phyloP scores from a whole-genome alignment of 1,140 invertebrate species.

The Aricia agestis region DNA sequence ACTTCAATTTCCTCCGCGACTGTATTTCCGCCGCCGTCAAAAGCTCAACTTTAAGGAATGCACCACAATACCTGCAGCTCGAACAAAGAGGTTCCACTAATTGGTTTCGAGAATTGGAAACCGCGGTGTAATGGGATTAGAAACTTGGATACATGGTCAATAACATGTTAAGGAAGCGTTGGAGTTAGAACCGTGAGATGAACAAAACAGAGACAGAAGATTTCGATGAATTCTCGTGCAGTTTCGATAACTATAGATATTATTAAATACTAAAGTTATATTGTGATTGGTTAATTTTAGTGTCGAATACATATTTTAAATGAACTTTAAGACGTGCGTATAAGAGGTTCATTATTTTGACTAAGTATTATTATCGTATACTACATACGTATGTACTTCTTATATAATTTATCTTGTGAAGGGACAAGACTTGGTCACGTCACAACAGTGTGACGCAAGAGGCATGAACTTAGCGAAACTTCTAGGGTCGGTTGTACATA shows the following conservation, averaged over 20 bases:
- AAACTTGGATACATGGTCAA: background rate
- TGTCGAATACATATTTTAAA: too few species aligned
- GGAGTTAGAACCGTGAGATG: too few species aligned
- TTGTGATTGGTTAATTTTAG: too few species aligned
- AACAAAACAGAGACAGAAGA: background rate
- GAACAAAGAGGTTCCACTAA: slow-evolving; percentile 47
- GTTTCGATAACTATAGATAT: too few species aligned
- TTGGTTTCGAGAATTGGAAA: slow-evolving; percentile 30
- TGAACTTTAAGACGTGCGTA: too few species aligned
- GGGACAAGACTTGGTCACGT: background rate
- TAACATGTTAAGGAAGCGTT: background rate
- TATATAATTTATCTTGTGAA: background rate
- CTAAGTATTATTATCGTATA: background rate
- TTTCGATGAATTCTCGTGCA: too few species aligned
- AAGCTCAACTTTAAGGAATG: slow-evolving; percentile 62
- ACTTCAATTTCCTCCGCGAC: slow-evolving; percentile 70
- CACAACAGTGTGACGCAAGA: background rate
- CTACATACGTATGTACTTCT: background rate
- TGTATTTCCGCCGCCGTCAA: slow-evolving; percentile 47
- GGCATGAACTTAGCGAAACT: background rate
- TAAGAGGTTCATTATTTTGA: too few species aligned
- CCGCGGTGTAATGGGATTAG: background rate
- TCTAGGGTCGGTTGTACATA: background rate
- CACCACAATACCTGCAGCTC: slow-evolving; percentile 55
- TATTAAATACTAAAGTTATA: too few species aligned